These are phyloP conservation scores for Linnaemya vulpina DNA, from an alignment of 2,888 invertebrate genomes.

Conservation along the genomic window DNA sequence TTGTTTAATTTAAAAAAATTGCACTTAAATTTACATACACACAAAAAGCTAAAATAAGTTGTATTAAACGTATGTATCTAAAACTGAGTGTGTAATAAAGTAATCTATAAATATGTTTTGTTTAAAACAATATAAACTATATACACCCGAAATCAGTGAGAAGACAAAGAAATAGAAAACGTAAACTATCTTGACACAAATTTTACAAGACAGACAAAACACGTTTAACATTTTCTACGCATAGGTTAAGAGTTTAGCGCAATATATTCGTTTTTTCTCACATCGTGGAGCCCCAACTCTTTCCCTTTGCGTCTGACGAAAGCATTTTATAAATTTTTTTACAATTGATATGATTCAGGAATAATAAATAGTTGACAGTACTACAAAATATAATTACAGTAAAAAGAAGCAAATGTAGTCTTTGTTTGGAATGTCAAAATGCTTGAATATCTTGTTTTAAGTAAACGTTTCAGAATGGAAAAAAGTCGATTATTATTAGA, in stretches of 20 bases:
- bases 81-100: background rate
- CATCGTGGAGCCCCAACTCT: too few relatives aligned
- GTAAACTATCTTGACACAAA: background rate
- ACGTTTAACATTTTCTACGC: too few relatives aligned
- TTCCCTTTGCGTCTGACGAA: too few relatives aligned
- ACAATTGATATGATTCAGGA: too few relatives aligned
- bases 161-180: background rate
- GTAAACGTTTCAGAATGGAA: background rate
- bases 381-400: background rate
- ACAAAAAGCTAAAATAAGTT: slow-evolving; percentile 44
- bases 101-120: background rate
- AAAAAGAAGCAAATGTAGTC: background rate
- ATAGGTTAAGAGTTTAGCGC: too few relatives aligned
- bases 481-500: background rate
- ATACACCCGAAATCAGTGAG: background rate
- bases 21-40: slow-evolving; percentile 63
- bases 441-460: background rate
- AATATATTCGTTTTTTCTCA: too few relatives aligned
- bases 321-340: too few relatives aligned
- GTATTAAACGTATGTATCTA: background rate
- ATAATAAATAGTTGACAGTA: too few relatives aligned
- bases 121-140: background rate
- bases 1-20: slow-evolving; percentile 44
- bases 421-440: slow-evolving; percentile 19
- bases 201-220: too few relatives aligned